These are phyloP conservation scores for Macrocentrus cingulum DNA, from an alignment of 1,140 invertebrate species.

Conservation along the genomic window DNA sequence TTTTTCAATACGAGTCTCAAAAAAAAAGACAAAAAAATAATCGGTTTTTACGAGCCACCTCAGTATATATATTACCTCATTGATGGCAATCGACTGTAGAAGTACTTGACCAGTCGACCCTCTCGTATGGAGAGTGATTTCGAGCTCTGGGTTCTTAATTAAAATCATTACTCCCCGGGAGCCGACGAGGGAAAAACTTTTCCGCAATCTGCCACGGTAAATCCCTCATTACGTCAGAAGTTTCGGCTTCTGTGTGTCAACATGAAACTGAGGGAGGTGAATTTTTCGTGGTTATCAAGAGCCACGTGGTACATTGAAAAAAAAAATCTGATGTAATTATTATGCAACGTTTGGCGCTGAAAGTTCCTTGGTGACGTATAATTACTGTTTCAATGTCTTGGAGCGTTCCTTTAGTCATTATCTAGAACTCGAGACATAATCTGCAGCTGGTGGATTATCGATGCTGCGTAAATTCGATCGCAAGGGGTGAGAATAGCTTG, in stretches of 20 bases:
- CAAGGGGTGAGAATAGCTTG: constrained; percentile 11
- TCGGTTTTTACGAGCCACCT: no score
- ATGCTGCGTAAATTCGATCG: constrained; percentile 21
- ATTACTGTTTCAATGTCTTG: constrained; percentile 16
- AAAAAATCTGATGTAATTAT: no score
- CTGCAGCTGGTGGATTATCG: constrained; percentile 16
- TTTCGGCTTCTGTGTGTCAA: constrained; percentile 30
- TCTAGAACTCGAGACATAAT: constrained; percentile 5
- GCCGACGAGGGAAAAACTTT: constrained; percentile 30
- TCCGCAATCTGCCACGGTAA: constrained; percentile 21
- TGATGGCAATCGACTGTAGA: constrained; percentile 23
- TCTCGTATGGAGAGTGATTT: constrained; percentile 20
- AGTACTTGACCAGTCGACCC: constrained; percentile 19
- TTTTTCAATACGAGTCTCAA: no score
- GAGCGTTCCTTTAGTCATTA: constrained; percentile 12
- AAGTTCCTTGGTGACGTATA: constrained; percentile 2
- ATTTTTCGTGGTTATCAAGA: no score
- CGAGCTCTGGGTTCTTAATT: constrained; percentile 32
- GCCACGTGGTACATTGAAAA: no score
- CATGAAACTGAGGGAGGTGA: constrained; percentile 19
- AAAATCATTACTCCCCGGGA: constrained; percentile 32
- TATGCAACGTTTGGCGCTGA: constrained; percentile 9
- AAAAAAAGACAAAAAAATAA: no score
- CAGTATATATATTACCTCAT: constrained; percentile 29
- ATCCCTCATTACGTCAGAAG: constrained; percentile 29